Evolutionary conservation across 2,888 invertebrate genomes (phyloP).

Genomic region (Tortrix viridana): DNA sequence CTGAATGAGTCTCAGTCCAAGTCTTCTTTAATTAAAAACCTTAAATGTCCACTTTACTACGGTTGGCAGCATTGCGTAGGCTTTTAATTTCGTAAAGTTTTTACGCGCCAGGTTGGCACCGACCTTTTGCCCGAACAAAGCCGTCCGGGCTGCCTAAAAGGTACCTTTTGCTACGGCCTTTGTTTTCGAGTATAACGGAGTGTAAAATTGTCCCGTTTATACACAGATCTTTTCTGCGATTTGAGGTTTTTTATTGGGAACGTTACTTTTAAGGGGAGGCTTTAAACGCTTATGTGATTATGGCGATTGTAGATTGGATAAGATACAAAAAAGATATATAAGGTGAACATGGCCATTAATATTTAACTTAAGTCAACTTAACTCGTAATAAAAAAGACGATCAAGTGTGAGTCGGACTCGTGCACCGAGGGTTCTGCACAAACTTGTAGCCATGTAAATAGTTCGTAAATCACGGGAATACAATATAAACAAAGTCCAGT

Average conservation of each 20-base stretch:
- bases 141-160: slow-evolving; percentile 15
- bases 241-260: slow-evolving; percentile 16
- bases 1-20: slow-evolving; percentile 63
- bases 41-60: slow-evolving; percentile 48
- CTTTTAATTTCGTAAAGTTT: slow-evolving; percentile 31
- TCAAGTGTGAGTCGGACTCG: too few relatives aligned
- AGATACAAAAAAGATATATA: too few relatives aligned
- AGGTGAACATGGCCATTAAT: too few relatives aligned
- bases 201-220: slow-evolving; percentile 21
- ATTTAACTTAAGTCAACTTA: too few relatives aligned
- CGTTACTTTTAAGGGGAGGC: slow-evolving; percentile 10
- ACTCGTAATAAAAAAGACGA: too few relatives aligned
- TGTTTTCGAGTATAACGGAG: slow-evolving; percentile 24
- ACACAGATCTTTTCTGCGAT: slow-evolving; percentile 15
- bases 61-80: slow-evolving; percentile 27
- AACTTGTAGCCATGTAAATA: too few relatives aligned
- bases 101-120: slow-evolving; percentile 32
- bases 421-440: too few relatives aligned
- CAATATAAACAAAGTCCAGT: too few relatives aligned
- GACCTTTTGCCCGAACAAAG: slow-evolving; percentile 27
- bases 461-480: too few relatives aligned
- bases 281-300: neutral
- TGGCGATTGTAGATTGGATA: neutral
- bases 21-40: slow-evolving; percentile 74
- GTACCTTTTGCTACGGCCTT: slow-evolving; percentile 18